phyloP scores from a whole-genome alignment of 2,888 invertebrate genomes.

The Aphodius sticticus region DNA sequence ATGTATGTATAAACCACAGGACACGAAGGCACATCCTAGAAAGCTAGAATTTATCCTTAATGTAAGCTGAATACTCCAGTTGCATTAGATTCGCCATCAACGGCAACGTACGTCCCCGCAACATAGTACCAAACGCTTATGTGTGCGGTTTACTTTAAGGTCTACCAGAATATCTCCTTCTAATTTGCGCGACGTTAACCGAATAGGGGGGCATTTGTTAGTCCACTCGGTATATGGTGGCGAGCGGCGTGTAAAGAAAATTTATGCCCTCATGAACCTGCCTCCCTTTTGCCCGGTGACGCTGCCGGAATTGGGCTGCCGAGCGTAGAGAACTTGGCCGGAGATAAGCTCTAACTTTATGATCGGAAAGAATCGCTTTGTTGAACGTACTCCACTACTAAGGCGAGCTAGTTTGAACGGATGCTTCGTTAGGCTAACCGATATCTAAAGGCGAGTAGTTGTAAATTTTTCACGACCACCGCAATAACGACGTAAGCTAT shows the following conservation, averaged over 20 bases:
- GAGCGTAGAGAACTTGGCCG: not conserved
- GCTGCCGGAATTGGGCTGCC: not conserved
- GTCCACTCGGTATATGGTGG: slow-evolving; percentile 4
- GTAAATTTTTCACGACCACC: not conserved
- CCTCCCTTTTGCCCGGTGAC: not conserved
- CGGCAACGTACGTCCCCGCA: not conserved
- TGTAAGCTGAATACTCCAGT: not conserved
- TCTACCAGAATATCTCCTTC: not conserved
- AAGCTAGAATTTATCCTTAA: not conserved
- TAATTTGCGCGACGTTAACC: slow-evolving; percentile 4
- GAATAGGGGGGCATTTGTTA: not conserved
- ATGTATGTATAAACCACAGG: too few relatives aligned
- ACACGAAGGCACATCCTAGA: too few relatives aligned
- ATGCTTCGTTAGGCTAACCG: not conserved
- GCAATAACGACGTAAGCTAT: not conserved
- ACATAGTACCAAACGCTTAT: not conserved
- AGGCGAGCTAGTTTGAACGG: not conserved
- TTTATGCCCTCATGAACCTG: slow-evolving; percentile 4
- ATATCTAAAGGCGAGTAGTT: not conserved
- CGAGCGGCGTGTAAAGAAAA: not conserved
- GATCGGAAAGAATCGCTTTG: slow-evolving; percentile 4
- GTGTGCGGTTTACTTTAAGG: not conserved
- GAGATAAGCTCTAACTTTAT: not conserved
- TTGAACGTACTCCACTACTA: not conserved
- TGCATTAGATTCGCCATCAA: not conserved